phyloP scores from a whole-genome alignment of 2,888 invertebrate genomes.

The Sphaerolaimus hirsutus region DNA sequence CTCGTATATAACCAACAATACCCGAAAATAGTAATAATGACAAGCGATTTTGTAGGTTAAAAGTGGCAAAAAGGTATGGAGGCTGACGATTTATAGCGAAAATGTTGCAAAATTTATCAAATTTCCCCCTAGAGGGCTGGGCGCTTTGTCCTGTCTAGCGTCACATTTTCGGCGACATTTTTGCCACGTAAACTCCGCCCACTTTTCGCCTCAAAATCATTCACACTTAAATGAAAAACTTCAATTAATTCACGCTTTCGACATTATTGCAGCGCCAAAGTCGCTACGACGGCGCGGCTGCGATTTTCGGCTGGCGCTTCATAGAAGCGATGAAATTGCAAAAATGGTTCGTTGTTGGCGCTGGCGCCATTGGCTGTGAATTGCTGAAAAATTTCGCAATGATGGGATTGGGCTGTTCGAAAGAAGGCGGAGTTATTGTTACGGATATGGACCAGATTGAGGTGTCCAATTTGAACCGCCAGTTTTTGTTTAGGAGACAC shows the following conservation, averaged over 20 bases:
- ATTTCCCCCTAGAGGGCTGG: no score
- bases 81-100: no score
- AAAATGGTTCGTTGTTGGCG: conserved; percentile 44
- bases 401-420: conserved; percentile 56
- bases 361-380: conserved; percentile 56
- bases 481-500: conserved; percentile 79
- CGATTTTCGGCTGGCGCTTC: conserved; percentile 70
- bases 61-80: no score
- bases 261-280: conserved; percentile 15
- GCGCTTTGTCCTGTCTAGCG: no score
- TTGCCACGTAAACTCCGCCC: no score
- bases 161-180: no score
- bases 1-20: no score
- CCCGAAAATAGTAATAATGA: no score
- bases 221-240: no score
- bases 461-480: conserved; percentile 88
- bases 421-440: conserved; percentile 43
- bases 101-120: no score
- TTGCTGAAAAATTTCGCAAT: conserved; percentile 91
- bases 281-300: conserved; percentile 56
- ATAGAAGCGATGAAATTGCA: conserved; percentile 54
- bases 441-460: conserved; percentile 99
- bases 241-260: not conserved
- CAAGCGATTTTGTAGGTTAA: no score
- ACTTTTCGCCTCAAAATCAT: no score